These are phyloP conservation scores for Psammodynastes pulverulentus DNA, from an alignment of 2,113 vertebrate genomes.

Conservation along the genomic window DNA sequence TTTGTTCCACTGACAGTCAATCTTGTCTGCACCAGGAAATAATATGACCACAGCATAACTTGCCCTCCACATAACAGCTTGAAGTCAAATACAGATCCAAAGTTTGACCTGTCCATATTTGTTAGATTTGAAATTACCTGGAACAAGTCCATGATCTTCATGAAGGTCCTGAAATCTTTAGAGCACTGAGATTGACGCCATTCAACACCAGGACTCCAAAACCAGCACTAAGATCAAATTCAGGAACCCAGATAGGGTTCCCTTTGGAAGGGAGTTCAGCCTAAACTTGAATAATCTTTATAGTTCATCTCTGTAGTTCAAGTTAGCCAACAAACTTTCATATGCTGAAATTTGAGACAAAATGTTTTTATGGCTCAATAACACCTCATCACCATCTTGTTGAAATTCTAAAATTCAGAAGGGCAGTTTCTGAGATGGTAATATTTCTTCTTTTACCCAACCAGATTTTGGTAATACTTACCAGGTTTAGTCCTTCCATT, in stretches of 20 bases:
- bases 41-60: background rate
- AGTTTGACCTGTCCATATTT: background rate
- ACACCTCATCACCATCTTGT: background rate
- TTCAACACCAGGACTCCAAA: background rate
- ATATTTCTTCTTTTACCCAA: background rate
- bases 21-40: background rate
- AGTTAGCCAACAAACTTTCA: background rate
- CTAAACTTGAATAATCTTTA: background rate
- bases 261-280: background rate
- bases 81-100: background rate
- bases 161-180: background rate
- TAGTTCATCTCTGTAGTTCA: background rate
- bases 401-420: background rate
- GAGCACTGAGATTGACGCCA: background rate
- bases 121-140: background rate
- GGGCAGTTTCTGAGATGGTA: background rate
- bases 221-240: background rate
- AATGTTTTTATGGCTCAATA: background rate
- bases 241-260: background rate
- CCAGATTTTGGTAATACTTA: background rate
- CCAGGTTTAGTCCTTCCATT: background rate
- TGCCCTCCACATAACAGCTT: background rate
- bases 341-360: background rate
- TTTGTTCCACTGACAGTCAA: background rate
- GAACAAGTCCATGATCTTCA: background rate